Conservation (phyloP, 2,888 invertebrate species). For the Microplitis manilae region DNA sequence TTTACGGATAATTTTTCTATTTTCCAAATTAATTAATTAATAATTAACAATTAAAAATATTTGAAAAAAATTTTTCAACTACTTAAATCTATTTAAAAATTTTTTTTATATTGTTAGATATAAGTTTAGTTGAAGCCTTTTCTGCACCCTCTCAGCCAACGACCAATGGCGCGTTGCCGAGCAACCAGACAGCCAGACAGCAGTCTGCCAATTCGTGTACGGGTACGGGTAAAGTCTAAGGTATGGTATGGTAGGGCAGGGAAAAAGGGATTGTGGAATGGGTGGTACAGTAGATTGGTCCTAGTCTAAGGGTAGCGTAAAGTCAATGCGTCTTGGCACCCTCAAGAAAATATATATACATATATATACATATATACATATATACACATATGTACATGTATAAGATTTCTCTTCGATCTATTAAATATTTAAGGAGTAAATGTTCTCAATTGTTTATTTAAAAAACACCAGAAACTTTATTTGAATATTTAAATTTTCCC, state of each 20-base stretch:
- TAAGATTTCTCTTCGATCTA: constrained; percentile 7
- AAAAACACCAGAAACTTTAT: too few relatives aligned
- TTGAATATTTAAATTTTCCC: too few relatives aligned
- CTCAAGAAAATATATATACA: constrained; percentile 11
- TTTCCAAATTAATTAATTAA: too few relatives aligned
- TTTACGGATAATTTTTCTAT: too few relatives aligned
- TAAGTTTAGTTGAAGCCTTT: constrained; percentile 48
- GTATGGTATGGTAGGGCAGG: constrained; percentile 27
- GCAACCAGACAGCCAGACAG: constrained; percentile 67
- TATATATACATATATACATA: not conserved
- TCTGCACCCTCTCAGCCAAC: constrained; percentile 56
- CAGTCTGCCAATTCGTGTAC: constrained; percentile 62
- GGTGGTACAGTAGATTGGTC: constrained; percentile 16
- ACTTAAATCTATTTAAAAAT: constrained; percentile 2
- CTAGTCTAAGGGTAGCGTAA: constrained; percentile 21
- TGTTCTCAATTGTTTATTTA: not conserved
- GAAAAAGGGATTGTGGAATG: constrained; percentile 39
- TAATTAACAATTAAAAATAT: too few relatives aligned
- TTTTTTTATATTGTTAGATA: constrained; percentile 26
- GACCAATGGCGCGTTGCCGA: constrained; percentile 64
- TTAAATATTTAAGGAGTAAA: constrained; percentile 26
- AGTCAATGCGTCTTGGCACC: constrained; percentile 35
- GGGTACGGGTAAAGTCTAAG: constrained; percentile 24
- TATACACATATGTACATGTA: not conserved
- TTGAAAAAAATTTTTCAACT: not conserved